A percentile compares a stretch with the other conserved stretches of the same genome.
These are phyloP conservation scores for Odocoileus virginianus DNA, from an alignment of 2,113 vertebrate species.

Conservation along the genomic window DNA sequence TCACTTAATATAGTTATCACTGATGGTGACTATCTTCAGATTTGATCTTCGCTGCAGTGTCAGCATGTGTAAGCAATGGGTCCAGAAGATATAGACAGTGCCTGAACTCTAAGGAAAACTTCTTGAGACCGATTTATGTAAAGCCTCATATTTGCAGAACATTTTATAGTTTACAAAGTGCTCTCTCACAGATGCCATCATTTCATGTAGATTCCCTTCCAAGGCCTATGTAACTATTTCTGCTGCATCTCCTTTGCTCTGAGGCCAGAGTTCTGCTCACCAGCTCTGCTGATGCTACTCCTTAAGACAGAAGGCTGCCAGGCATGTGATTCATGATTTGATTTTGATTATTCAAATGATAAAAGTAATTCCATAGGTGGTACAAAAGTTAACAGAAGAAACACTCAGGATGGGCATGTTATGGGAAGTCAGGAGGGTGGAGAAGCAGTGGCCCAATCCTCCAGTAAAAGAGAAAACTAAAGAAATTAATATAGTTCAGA, in stretches of 20 bases:
- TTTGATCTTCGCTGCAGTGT: neutral
- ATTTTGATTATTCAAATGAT: conserved; percentile 6
- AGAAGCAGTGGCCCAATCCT: neutral
- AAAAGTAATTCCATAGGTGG: neutral
- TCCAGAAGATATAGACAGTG: neutral
- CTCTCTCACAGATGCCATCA: neutral
- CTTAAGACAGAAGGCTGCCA: neutral
- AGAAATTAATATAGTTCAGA: neutral
- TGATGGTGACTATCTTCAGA: neutral
- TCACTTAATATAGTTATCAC: neutral
- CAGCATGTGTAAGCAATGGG: neutral
- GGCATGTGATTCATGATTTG: neutral
- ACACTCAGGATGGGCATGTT: neutral
- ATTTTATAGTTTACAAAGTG: neutral
- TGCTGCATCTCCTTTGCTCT: neutral
- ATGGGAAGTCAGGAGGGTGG: neutral
- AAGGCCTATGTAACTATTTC: neutral
- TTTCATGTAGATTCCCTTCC: neutral
- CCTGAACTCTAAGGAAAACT: neutral
- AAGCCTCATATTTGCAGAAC: neutral
- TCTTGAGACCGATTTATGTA: neutral
- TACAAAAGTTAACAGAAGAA: neutral
- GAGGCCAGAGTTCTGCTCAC: neutral
- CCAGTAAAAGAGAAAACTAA: neutral
- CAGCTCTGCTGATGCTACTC: neutral